phyloP scores from a whole-genome alignment of 2,888 invertebrate species.

The Pristionchus mayeri region DNA sequence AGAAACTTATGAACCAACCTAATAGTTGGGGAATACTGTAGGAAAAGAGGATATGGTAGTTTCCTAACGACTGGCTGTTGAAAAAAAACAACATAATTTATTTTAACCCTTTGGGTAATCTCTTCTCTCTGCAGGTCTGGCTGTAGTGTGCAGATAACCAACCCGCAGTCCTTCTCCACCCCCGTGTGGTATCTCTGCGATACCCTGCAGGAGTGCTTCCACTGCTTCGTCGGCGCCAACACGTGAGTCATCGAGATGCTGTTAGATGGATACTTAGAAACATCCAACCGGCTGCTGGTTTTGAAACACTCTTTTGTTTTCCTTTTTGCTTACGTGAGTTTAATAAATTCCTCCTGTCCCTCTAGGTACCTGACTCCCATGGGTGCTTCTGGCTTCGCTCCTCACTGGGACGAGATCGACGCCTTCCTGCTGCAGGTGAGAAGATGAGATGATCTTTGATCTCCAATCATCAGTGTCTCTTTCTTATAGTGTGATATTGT shows the following conservation, averaged over 20 bases:
- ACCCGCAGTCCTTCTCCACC: conserved; percentile 71
- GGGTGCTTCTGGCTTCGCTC: conserved; percentile 96
- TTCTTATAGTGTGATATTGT: too few relatives aligned
- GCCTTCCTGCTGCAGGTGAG: conserved; percentile 90
- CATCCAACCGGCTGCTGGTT: too few relatives aligned
- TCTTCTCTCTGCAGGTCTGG: conserved; percentile 55
- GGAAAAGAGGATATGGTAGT: background rate
- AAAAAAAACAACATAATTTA: too few relatives aligned
- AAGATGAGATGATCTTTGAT: background rate
- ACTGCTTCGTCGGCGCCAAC: conserved; percentile 94
- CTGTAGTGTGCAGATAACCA: conserved; percentile 69
- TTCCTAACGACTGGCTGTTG: background rate
- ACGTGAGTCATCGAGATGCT: conserved; percentile 78
- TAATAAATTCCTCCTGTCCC: too few relatives aligned
- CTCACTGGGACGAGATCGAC: conserved; percentile 98
- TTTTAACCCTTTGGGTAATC: too few relatives aligned
- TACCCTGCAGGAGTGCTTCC: conserved; percentile 91
- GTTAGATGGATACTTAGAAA: too few relatives aligned
- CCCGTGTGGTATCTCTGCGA: conserved; percentile 80
- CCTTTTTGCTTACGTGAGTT: too few relatives aligned
- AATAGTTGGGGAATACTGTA: too few relatives aligned
- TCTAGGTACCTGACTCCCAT: conserved; percentile 90
- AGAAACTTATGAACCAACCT: too few relatives aligned
- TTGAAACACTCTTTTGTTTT: too few relatives aligned
- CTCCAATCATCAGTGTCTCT: too few relatives aligned